phyloP scores from a whole-genome alignment of 2,797 vertebrate genomes.

The Hydrocynus forskahlii region DNA sequence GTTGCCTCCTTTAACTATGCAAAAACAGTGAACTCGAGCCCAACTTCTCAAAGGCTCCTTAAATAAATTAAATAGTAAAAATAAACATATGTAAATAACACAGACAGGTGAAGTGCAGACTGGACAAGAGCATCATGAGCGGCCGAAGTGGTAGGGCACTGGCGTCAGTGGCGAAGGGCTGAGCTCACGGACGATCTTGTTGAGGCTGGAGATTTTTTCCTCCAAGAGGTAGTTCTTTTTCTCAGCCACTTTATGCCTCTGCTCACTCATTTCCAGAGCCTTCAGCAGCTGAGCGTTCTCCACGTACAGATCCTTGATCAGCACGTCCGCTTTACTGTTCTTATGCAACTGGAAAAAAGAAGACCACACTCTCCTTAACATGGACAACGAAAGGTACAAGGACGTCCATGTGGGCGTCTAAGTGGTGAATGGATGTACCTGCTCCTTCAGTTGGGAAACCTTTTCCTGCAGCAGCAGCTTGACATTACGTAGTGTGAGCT shows the following conservation, averaged over 20 bases:
- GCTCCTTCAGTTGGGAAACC: constrained; percentile 92
- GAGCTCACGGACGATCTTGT: constrained; percentile 87
- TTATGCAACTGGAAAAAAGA: constrained; percentile 77
- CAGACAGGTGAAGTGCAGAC: neutral
- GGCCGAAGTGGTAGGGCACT: constrained; percentile 65
- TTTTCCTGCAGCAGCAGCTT: constrained; percentile 94
- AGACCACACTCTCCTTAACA: neutral
- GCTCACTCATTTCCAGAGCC: constrained; percentile 87
- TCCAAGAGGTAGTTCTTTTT: constrained; percentile 94
- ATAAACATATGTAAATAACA: constrained; percentile 8
- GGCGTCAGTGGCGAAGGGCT: constrained; percentile 75
- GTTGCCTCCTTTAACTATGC: neutral
- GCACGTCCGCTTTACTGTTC: constrained; percentile 84
- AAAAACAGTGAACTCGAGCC: neutral
- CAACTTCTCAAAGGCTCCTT: neutral
- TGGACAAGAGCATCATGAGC: constrained; percentile 41
- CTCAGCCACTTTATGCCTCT: constrained; percentile 85
- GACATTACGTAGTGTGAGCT: constrained; percentile 88
- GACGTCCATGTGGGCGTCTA: neutral
- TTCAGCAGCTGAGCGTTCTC: constrained; percentile 91
- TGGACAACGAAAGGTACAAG: neutral
- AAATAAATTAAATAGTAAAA: constrained; percentile 12
- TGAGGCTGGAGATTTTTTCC: constrained; percentile 93
- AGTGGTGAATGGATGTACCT: constrained; percentile 74
- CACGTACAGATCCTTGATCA: constrained; percentile 90